phyloP scores from a whole-genome alignment of 2,797 vertebrate genomes.

The Coluber constrictor region DNA sequence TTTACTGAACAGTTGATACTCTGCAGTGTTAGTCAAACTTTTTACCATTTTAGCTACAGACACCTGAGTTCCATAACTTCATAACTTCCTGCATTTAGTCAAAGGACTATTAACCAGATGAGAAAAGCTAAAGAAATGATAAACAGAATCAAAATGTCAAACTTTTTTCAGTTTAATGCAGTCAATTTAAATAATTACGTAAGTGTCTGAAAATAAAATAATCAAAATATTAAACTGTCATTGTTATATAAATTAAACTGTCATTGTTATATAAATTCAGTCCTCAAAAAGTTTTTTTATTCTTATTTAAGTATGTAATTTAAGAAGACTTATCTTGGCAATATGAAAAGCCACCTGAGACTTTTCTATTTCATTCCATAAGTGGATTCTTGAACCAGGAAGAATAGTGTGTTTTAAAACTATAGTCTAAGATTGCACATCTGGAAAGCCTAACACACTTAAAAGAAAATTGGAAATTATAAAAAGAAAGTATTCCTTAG shows the following conservation, averaged over 20 bases:
- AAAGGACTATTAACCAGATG: slow-evolving; percentile 18
- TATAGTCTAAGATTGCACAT: background rate
- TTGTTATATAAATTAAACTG: background rate
- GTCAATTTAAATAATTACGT: background rate
- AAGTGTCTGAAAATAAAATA: background rate
- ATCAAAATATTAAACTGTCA: background rate
- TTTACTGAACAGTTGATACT: slow-evolving; percentile 31
- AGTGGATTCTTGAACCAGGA: background rate
- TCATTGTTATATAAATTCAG: background rate
- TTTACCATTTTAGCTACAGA: slow-evolving; percentile 43
- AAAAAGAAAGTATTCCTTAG: background rate
- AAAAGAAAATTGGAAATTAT: background rate
- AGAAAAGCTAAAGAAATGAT: slow-evolving; percentile 22
- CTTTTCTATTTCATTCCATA: background rate
- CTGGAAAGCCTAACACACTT: background rate
- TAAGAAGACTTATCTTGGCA: background rate
- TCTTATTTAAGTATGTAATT: background rate
- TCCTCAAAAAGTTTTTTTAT: slow-evolving; percentile 3
- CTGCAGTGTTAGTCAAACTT: slow-evolving; percentile 43
- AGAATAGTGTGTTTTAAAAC: background rate
- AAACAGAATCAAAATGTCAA: background rate
- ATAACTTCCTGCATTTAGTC: slow-evolving; percentile 24
- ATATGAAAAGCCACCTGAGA: slow-evolving; percentile 3
- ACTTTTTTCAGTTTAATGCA: background rate
- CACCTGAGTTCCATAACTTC: slow-evolving; percentile 42